Conservation (phyloP, 2,113 vertebrate species). For the Peromyscus leucopus region DNA sequence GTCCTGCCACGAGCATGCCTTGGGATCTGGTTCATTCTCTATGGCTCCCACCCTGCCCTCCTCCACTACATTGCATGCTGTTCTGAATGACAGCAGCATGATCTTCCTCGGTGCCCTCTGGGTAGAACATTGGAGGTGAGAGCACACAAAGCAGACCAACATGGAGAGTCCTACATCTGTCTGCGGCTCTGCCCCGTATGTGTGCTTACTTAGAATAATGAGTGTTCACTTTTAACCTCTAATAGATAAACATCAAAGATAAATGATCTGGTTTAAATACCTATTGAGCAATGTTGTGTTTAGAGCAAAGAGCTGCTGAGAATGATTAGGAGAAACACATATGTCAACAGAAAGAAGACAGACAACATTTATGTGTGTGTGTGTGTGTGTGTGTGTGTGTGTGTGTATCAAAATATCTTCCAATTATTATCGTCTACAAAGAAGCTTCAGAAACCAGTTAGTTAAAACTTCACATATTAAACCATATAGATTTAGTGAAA, state of each 20-base stretch:
- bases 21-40: not conserved
- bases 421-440: slow-evolving; percentile 71
- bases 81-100: not conserved
- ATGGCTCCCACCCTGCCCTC: not conserved
- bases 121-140: not conserved
- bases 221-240: not conserved
- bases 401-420: slow-evolving; percentile 65
- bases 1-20: not conserved
- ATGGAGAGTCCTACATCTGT: not conserved
- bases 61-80: not conserved
- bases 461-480: slow-evolving; percentile 84
- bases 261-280: slow-evolving; percentile 61
- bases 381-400: no score
- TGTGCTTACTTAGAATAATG: slow-evolving; percentile 33
- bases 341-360: slow-evolving; percentile 26
- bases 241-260: slow-evolving; percentile 4
- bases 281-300: slow-evolving; percentile 46
- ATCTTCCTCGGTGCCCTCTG: not conserved
- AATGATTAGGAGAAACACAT: slow-evolving; percentile 54
- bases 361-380: not conserved
- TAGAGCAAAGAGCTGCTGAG: not conserved
- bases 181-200: not conserved
- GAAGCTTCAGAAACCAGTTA: slow-evolving; percentile 73
- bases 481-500: slow-evolving; percentile 75
- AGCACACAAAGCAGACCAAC: not conserved